phyloP scores from a whole-genome alignment of 2,113 vertebrate species.

The Gallinago paraguaiae region DNA sequence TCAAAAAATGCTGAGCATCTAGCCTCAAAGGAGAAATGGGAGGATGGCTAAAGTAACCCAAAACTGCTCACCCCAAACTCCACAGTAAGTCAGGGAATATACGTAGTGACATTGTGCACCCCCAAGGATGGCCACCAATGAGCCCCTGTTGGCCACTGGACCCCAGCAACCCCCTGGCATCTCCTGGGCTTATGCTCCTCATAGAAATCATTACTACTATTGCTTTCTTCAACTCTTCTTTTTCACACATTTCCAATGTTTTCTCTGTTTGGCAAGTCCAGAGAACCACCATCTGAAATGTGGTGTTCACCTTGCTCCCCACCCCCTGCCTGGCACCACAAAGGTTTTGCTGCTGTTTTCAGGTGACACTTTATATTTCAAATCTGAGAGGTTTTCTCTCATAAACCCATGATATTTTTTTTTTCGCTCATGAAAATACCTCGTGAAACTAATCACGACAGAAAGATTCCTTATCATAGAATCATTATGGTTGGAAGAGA shows the following conservation, averaged over 20 bases:
- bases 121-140: background rate
- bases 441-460: background rate
- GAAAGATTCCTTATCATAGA: background rate
- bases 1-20: background rate
- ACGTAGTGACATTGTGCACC: fast-evolving
- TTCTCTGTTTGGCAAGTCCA: background rate
- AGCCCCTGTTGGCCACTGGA: fast-evolving
- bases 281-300: background rate
- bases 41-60: background rate
- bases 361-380: background rate
- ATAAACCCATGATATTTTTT: background rate
- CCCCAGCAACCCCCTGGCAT: background rate
- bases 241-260: background rate
- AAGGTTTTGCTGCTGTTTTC: background rate
- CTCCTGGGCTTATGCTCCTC: background rate
- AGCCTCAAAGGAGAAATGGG: background rate
- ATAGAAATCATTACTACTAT: fast-evolving
- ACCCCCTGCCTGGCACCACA: fast-evolving
- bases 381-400: background rate
- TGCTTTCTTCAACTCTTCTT: background rate
- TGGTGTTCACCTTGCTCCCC: background rate
- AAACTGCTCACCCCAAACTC: background rate
- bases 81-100: background rate
- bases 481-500: background rate
- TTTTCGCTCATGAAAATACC: background rate